A percentile compares a stretch with the other conserved stretches of the same genome.
phyloP scores from a whole-genome alignment of 35 echinoderm and acorn worm genomes.

The Lytechinus pictus region DNA sequence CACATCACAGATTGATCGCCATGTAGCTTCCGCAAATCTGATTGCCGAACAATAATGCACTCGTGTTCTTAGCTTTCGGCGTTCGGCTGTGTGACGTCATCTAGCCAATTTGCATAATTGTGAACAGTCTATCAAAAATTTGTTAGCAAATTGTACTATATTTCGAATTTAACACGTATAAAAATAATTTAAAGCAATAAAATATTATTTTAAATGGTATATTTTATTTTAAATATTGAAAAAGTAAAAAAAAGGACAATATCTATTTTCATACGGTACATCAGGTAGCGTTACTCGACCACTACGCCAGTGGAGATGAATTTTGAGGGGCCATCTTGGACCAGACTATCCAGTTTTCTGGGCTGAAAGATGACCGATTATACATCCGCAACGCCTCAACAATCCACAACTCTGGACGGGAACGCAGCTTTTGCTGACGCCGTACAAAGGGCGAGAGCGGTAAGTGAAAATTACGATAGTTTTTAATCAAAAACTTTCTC shows the following conservation, averaged over 20 bases:
- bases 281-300: not conserved
- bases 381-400: slow-evolving; percentile 61
- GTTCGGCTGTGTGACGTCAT: not conserved
- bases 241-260: not conserved
- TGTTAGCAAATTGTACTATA: not conserved
- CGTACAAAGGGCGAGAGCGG: slow-evolving; percentile 68
- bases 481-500: not conserved
- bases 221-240: not conserved
- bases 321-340: slow-evolving; percentile 65
- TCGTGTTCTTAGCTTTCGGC: not conserved
- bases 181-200: not conserved
- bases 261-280: not conserved
- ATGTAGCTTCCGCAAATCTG: too few relatives aligned
- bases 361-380: slow-evolving; percentile 75
- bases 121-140: not conserved
- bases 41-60: not conserved
- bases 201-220: not conserved
- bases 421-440: slow-evolving; percentile 78
- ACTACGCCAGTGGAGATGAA: slow-evolving; percentile 23
- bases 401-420: slow-evolving; percentile 66
- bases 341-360: slow-evolving; percentile 44
- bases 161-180: not conserved
- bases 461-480: slow-evolving; percentile 22
- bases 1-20: too few relatives aligned
- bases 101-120: not conserved